These are phyloP conservation scores for Teleiodes luculella DNA, from an alignment of 2,888 invertebrate genomes.

Conservation along the genomic window DNA sequence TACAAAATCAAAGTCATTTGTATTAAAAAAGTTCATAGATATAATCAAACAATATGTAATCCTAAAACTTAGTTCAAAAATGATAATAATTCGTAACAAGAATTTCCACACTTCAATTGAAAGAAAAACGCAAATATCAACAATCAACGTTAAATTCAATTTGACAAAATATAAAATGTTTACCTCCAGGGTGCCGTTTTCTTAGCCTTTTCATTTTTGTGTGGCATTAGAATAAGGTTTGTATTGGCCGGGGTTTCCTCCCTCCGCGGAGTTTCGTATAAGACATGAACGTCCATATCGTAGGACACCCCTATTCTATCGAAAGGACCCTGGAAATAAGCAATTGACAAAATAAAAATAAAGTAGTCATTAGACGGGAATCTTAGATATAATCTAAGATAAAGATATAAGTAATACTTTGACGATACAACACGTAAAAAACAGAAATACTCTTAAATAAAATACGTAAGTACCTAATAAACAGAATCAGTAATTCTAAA, in stretches of 20 bases:
- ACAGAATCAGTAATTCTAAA: no score
- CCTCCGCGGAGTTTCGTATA: slow-evolving; percentile 37
- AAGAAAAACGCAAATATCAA: background rate
- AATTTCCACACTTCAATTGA: background rate
- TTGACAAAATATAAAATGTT: background rate
- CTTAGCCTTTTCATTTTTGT: slow-evolving; percentile 1
- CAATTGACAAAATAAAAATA: background rate
- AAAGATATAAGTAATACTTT: no score
- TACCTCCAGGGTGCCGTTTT: slow-evolving; percentile 16
- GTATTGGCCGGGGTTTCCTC: slow-evolving; percentile 33
- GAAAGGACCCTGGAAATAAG: slow-evolving; percentile 47
- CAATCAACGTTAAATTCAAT: background rate
- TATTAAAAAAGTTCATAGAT: background rate
- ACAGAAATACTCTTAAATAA: no score
- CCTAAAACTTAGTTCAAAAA: background rate
- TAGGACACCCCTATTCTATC: slow-evolving; percentile 44
- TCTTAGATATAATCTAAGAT: no score
- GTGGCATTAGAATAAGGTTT: slow-evolving; percentile 22
- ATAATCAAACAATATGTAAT: background rate
- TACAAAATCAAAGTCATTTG: background rate
- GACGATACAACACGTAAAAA: no score
- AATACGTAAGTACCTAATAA: no score
- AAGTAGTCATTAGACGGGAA: no score
- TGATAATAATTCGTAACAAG: background rate
- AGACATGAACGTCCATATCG: slow-evolving; percentile 38